Evolutionary conservation across 2,888 invertebrate genomes (phyloP), one percentile per base, ranked within the genome.

Genomic region (Octodonta nipae): DNA sequence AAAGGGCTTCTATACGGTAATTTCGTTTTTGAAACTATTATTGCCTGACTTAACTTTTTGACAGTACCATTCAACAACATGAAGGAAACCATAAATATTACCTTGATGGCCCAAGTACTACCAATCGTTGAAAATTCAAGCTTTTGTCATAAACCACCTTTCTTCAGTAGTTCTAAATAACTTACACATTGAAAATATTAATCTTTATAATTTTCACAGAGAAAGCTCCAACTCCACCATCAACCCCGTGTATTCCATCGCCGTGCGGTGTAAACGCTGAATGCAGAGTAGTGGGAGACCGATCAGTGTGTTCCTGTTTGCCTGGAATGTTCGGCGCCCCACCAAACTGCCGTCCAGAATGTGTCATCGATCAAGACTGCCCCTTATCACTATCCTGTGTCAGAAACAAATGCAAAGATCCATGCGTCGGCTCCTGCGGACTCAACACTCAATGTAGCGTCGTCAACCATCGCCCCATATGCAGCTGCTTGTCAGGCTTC

Each of bases 271-370:
- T 76, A 1, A 74, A 79, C 45, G 68, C 78, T 0, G 73, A 77
- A 41, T 81, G 80, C 46, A 68, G 73, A 14, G 66, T 69, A 2
- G 61, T 69, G 15, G 75, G 76, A 40, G 66, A 66, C 27, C 69
- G 77, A 35, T 74, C 81, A 1, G 73, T 79, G 1, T 85, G 85
- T 53, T 72, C 76, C 0, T 85, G 84, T 49, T 65, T 78, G 36
- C 65, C 71, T 4, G 79, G 77, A 16, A 80, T 79, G 64, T 66
- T 78, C n/a, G 83, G 82, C 3, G 76, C 78, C 1, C 80, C 82
- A n/a, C 82, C 81, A 1, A 68, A 77, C 38, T 83, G 83, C 48
- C 70, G 82, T 30, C 82, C 81, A 0, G 79, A 82, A 55, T 84
- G 84, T 55, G 65, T 77, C 28, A 79, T 82, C 47, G 76, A 82